These are phyloP conservation scores for Chromoteleia sp. DNA, from an alignment of 2,888 invertebrate species.

Conservation along the genomic window DNA sequence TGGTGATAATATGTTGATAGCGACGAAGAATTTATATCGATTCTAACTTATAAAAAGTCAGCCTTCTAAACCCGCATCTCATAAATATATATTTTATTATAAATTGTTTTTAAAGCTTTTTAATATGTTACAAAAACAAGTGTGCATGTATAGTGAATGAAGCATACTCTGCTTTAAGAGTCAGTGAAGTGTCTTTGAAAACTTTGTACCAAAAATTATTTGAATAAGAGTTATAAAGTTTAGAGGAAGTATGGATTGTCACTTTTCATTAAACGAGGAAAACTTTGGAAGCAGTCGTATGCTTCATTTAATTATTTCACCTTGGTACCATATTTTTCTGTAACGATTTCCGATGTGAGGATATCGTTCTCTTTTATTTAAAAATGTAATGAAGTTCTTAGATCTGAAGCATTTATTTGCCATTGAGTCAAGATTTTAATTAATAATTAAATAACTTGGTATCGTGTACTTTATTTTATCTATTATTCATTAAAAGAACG, in stretches of 20 bases:
- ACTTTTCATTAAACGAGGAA: constrained; percentile 46
- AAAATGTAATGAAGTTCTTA: constrained; percentile 11
- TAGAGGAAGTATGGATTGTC: constrained; percentile 43
- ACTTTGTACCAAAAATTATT: constrained; percentile 30
- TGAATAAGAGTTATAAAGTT: constrained; percentile 51
- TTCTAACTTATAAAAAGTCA: no score
- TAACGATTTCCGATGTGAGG: constrained; percentile 16
- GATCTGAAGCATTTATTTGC: constrained; percentile 17
- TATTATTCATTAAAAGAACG: no score
- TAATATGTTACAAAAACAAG: constrained; percentile 7
- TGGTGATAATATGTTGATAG: no score
- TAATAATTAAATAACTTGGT: constrained; percentile 25
- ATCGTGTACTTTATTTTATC: no score
- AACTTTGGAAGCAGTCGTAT: constrained; percentile 41
- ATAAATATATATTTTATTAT: no score
- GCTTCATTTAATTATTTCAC: constrained; percentile 53
- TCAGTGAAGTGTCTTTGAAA: constrained; percentile 29
- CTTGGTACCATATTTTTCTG: constrained; percentile 42
- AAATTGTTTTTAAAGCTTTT: not conserved
- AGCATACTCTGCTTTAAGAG: constrained; percentile 26
- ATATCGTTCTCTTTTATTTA: constrained; percentile 28
- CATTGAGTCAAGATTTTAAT: constrained; percentile 9
- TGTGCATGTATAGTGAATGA: constrained; percentile 1
- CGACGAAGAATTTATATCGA: no score
- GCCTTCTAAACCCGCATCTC: no score